Percentiles rank a stretch among this genome's conserved stretches.
phyloP scores from a whole-genome alignment of 1,140 invertebrate species.

The Megathymus violae region DNA sequence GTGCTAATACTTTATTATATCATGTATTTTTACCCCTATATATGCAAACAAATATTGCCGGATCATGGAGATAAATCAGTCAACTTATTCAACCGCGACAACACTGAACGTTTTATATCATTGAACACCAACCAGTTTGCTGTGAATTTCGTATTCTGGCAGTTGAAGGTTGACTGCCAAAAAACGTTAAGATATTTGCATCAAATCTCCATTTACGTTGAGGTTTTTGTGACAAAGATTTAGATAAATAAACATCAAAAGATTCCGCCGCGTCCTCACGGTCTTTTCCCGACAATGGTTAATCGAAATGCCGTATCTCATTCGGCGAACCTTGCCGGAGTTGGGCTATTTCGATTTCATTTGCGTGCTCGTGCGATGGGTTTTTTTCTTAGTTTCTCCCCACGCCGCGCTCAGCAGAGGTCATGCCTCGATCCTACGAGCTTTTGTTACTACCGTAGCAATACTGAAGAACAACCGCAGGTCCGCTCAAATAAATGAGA shows the following conservation, averaged over 20 bases:
- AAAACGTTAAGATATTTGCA: constrained; percentile 37
- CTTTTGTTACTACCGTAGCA: constrained; percentile 76
- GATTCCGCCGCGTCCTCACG: constrained; percentile 54
- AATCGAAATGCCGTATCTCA: constrained; percentile 80
- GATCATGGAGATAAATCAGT: not conserved
- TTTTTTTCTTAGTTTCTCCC: constrained; percentile 60
- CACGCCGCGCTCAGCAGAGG: constrained; percentile 59
- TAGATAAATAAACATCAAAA: constrained; percentile 57
- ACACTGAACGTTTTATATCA: constrained; percentile 4
- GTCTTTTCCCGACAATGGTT: constrained; percentile 67
- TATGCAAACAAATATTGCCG: too few relatives aligned
- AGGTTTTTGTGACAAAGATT: constrained; percentile 49
- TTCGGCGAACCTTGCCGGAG: constrained; percentile 65
- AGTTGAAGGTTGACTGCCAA: constrained; percentile 22
- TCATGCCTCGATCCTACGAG: constrained; percentile 67
- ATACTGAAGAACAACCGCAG: constrained; percentile 72
- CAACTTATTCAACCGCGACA: not conserved
- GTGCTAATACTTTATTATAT: too few relatives aligned
- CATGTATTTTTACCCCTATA: too few relatives aligned
- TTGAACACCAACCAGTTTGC: constrained; percentile 16
- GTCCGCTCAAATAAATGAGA: constrained; percentile 64
- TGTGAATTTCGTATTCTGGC: not conserved
- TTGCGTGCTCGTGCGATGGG: constrained; percentile 73
- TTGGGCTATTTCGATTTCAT: constrained; percentile 81
- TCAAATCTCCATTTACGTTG: constrained; percentile 44